These are phyloP conservation scores for Protosalanx chinensis DNA, from an alignment of 2,797 vertebrate species.

Conservation along the genomic window DNA sequence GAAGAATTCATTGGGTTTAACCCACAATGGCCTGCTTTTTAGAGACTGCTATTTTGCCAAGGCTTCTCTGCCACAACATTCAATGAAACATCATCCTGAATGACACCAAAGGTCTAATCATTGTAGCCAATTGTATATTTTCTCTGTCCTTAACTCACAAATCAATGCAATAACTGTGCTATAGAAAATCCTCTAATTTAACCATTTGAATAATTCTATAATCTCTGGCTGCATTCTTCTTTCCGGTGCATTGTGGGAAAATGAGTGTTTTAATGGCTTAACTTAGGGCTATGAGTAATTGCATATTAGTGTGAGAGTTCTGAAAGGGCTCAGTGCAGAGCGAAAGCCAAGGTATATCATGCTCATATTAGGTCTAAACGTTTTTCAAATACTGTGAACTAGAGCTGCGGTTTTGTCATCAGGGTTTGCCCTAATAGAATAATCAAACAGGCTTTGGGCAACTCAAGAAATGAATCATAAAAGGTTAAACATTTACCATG, in stretches of 20 bases:
- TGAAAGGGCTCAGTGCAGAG: conserved; percentile 1
- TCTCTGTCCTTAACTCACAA: conserved; percentile 13
- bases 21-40: conserved; percentile 52
- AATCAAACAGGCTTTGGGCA: conserved; percentile 67
- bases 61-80: neutral
- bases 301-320: neutral
- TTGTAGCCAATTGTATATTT: conserved; percentile 9
- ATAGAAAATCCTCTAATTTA: conserved; percentile 16
- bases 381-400: conserved; percentile 64
- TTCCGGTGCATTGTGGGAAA: neutral
- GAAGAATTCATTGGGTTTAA: conserved; percentile 70
- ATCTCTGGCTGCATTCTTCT: conserved; percentile 8
- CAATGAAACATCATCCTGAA: conserved; percentile 8
- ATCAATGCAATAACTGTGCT: conserved; percentile 12
- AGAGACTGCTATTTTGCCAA: conserved; percentile 6
- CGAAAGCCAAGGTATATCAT: conserved; percentile 6
- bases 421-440: conserved; percentile 67
- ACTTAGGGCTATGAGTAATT: conserved; percentile 2
- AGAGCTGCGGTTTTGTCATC: conserved; percentile 57
- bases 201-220: conserved; percentile 14
- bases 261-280: conserved; percentile 7
- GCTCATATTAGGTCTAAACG: conserved; percentile 12
- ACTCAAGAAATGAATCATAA: conserved; percentile 60
- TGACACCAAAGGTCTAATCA: conserved; percentile 7
- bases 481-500: conserved; percentile 47